Evolutionary conservation across 2,797 vertebrate species (phyloP), one percentile per base, ranked within the genome.

Genomic region (Sebastes glaucus): DNA sequence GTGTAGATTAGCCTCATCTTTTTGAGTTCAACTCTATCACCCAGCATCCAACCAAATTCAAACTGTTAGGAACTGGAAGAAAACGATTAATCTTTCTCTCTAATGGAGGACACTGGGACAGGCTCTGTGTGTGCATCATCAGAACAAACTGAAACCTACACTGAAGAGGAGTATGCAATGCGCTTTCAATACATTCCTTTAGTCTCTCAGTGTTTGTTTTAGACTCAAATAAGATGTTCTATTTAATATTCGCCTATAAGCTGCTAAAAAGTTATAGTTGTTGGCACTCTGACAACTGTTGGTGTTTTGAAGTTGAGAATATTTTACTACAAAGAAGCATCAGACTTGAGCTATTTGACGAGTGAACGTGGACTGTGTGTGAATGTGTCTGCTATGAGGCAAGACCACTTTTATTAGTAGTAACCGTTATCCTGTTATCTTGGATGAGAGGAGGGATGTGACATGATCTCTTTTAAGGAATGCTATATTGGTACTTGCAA

Each of bases 181-280:
- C 11, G 38, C 78, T 92, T 86, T 92, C 78, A 62, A 89, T 86
- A 92, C 93, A 95, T 95, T 95, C 93, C 92, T 81, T 85, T 80
- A 23, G 69, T 81, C 81, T 71, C 57, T 77, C 7, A 7, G 77
- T 73, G 60, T 71, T 71, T 59, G n/a, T 86, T 82, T 82, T 60
- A 27, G 46, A 77, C 65, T 62, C 14, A 87, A 73, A 70, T 9
- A 74, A 65, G 67, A 81, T 4, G 60, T 81, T 88, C 46, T 75
- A 28, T 82, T 87, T 84, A 67, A 77, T 78, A 67, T 80, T 75
- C 8, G 67, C 84, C 77, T 80, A 52, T 77, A 90, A 90, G 90
- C 88, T 90, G 85, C 90, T 88, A 75, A 79, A 82, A 87, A 75
- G 74, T 65, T 80, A 38, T 76, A 81, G 78, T 77, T 30, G 82